Percentiles rank a stretch among this genome's conserved stretches.
Conservation (phyloP, 2,797 vertebrate species). For the Alcedo quadribrachys region DNA sequence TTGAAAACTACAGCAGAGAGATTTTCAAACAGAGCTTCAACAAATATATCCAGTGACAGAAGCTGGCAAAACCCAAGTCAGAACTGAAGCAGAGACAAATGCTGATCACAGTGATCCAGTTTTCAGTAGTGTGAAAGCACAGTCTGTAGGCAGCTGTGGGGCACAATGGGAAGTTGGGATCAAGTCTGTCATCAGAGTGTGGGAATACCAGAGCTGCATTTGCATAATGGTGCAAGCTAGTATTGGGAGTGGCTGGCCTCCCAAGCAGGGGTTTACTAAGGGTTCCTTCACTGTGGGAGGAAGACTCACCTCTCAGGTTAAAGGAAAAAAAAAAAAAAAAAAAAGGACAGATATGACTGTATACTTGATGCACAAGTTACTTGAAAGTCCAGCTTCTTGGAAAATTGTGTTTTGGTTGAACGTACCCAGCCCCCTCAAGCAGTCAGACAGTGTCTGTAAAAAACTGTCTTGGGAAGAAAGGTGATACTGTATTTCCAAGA, state of each 20-base stretch:
- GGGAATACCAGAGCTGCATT: conserved; percentile 2
- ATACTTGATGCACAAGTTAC: background rate
- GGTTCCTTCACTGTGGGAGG: background rate
- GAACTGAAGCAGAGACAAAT: background rate
- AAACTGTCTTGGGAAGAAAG: background rate
- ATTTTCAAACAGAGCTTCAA: background rate
- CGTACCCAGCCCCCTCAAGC: rapidly evolving
- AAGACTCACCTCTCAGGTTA: background rate
- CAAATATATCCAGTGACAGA: background rate
- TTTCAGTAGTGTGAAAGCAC: background rate
- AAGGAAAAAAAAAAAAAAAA: background rate
- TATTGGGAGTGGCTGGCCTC: background rate
- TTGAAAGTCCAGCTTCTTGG: background rate
- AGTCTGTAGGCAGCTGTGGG: background rate
- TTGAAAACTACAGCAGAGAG: background rate
- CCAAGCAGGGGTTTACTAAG: background rate
- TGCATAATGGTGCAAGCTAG: conserved; percentile 19
- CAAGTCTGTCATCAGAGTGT: background rate
- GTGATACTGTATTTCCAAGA: background rate
- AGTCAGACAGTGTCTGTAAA: background rate
- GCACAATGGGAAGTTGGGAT: background rate
- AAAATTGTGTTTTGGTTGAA: background rate
- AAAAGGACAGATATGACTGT: background rate
- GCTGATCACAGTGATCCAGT: background rate
- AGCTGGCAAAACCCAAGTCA: background rate